Evolutionary conservation across 2,888 invertebrate genomes (phyloP), one percentile per base, ranked within the genome.

Genomic region (Scaptomyza polygonia): DNA sequence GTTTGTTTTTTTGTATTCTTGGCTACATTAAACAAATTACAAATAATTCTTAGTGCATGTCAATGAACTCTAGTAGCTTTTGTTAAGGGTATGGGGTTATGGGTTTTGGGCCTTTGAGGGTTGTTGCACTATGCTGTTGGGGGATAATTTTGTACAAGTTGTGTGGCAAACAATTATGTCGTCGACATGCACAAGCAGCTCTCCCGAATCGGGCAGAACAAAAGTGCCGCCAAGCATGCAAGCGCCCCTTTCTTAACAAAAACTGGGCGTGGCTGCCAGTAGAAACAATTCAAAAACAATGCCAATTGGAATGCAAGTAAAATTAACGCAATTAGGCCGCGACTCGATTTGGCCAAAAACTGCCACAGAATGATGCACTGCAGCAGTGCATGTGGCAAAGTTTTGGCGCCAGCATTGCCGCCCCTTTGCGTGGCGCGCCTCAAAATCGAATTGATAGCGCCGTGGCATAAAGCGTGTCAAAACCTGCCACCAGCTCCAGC

Each of bases 321-420:
- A 88, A 88, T 87, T 88, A 87, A 87, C 84, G 73, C 82, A 87
- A 88, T 87, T 89, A 88, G 76, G 80, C 68, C 79, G 72, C 68
- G 48, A 76, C 66, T 68, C 65, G 65, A 64, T 64, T 67, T 61
- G 39, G 54, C 40, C 48, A 27, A 54, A 51, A 56, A 67, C 53
- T 52, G 53, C 58, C 53, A 27, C 64, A 58, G 14, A 36, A 42
- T 72, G 83, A 57, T 79, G 77, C 70, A 85, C 34, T 79, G 85
- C 82, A 62, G 64, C 70, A 43, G 39, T 59, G 34, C 56, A 58
- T 70, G 64, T 70, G 64, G 70, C 40, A 61, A 63, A 65, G 51
- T 42, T 39, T 39, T 39, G 14, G 36, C 45, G 21, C 45, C 30
- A 29, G 18, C 16, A 9, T 39, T n/a, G 34, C 47, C 70, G 59